These are phyloP conservation scores for Uropsilus gracilis DNA, from an alignment of 2,113 vertebrate species.

Conservation along the genomic window DNA sequence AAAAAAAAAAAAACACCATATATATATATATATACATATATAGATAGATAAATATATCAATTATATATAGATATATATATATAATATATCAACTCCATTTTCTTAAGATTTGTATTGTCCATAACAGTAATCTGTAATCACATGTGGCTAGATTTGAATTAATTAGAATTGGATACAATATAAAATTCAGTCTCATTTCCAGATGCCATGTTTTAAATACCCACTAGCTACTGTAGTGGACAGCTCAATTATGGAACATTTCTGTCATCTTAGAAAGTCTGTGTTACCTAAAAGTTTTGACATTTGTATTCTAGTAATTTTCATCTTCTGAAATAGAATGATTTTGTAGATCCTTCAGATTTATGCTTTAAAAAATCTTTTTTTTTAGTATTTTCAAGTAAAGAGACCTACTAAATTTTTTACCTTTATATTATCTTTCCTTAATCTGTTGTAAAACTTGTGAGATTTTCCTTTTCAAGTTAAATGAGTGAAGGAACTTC, in stretches of 20 bases:
- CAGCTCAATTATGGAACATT: not conserved
- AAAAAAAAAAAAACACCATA: too few species aligned
- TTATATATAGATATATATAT: too few species aligned
- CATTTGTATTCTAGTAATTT: not conserved
- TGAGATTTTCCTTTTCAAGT: conserved; percentile 36
- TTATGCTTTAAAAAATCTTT: not conserved
- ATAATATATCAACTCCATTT: not conserved
- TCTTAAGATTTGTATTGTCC: not conserved
- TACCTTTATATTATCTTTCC: not conserved
- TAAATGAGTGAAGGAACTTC: conserved; percentile 1
- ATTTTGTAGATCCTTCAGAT: not conserved
- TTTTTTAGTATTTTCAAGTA: not conserved
- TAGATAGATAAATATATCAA: too few species aligned
- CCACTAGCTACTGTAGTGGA: not conserved
- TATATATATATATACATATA: too few species aligned
- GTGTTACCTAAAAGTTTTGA: conserved; percentile 26
- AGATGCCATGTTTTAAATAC: not conserved
- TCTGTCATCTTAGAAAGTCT: not conserved
- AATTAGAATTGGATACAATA: conserved; percentile 14
- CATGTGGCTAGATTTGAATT: not conserved
- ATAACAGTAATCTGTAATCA: not conserved
- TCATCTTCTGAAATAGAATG: not conserved
- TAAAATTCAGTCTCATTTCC: conserved; percentile 14
- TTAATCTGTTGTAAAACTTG: not conserved
- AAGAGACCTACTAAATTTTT: not conserved